Evolutionary conservation across 2,797 vertebrate genomes (phyloP).

Genomic region (Falco berigora): DNA sequence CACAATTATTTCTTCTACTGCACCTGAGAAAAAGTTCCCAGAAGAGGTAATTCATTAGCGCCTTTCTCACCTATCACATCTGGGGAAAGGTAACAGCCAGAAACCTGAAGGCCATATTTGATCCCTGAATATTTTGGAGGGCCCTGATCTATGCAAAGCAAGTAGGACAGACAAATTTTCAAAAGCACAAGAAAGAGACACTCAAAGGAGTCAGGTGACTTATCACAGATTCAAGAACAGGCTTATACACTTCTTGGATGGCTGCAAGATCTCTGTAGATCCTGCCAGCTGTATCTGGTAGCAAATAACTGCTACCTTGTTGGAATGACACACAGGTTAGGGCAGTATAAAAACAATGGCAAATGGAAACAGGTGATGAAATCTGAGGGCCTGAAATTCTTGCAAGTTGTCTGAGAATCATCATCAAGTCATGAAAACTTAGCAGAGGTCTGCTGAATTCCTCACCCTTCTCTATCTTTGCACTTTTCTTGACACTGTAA

Average conservation of each 20-base stretch:
- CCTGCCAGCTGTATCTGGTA: not conserved
- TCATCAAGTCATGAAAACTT: not conserved
- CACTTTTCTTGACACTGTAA: not conserved
- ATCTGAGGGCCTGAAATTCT: not conserved
- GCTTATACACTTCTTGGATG: not conserved
- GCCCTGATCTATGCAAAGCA: not conserved
- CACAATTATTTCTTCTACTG: not conserved
- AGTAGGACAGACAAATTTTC: not conserved
- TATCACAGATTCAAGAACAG: not conserved
- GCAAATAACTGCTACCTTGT: not conserved
- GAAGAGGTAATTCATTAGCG: not conserved
- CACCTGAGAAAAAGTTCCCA: not conserved
- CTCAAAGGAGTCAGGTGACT: not conserved
- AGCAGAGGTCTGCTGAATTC: not conserved
- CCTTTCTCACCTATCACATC: not conserved
- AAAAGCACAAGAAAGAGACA: not conserved
- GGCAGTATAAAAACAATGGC: not conserved
- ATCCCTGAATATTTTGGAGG: not conserved
- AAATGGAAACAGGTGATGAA: not conserved
- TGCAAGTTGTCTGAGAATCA: not conserved
- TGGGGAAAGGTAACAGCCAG: not conserved
- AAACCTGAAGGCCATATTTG: not conserved
- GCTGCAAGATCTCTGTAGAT: not conserved
- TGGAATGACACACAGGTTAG: not conserved
- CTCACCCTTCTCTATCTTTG: not conserved